Evolutionary conservation across 1,140 invertebrate genomes (phyloP).

Genomic region (Neodiprion fabricii): DNA sequence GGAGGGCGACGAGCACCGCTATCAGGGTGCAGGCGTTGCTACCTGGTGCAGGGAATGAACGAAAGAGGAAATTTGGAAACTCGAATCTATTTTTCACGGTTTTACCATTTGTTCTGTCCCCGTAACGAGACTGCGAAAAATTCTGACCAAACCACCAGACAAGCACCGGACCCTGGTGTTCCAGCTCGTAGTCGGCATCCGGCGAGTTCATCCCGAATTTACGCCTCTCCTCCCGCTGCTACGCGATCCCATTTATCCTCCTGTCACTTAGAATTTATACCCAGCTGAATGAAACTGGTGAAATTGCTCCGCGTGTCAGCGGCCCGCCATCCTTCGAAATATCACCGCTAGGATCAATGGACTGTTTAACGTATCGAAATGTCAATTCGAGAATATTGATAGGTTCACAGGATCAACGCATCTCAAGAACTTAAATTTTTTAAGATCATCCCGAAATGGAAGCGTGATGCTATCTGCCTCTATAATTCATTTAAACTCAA

Average conservation of each 20-base stretch:
- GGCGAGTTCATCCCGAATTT: neutral
- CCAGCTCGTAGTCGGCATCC: constrained; percentile 2
- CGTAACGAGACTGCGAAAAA: constrained; percentile 14
- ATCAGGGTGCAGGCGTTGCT: constrained; percentile 17
- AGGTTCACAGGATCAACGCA: too few species aligned
- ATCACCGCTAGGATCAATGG: too few species aligned
- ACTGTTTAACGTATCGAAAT: too few species aligned
- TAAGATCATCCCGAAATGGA: too few species aligned
- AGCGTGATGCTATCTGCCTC: too few species aligned
- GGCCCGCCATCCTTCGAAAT: neutral
- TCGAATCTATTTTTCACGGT: neutral
- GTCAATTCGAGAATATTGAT: too few species aligned
- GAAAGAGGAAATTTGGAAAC: constrained; percentile 1
- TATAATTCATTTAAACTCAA: too few species aligned
- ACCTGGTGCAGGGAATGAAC: neutral
- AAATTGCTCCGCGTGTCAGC: neutral
- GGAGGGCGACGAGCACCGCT: constrained; percentile 1
- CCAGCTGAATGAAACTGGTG: too few species aligned
- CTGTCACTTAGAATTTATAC: too few species aligned
- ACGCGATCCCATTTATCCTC: too few species aligned
- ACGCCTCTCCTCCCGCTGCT: neutral
- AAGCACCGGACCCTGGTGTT: constrained; percentile 5
- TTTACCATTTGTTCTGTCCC: constrained; percentile 8
- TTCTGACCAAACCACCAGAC: constrained; percentile 12
- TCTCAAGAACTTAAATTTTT: too few species aligned